Conservation (phyloP, 2,888 invertebrate species). For the Tetanocera ferruginea region DNA sequence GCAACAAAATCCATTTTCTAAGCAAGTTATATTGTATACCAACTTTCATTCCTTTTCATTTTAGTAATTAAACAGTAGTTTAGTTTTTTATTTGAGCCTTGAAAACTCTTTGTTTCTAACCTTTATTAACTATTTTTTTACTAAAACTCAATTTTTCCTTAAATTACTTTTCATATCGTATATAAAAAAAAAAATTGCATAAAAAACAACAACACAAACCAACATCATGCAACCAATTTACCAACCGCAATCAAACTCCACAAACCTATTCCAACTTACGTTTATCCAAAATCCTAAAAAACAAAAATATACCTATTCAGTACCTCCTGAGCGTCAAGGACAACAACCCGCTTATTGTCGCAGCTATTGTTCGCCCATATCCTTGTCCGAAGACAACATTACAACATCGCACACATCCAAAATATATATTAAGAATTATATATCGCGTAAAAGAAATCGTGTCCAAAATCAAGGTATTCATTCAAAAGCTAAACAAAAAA, state of each 20-base stretch:
- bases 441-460: constrained; percentile 69
- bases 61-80: neutral
- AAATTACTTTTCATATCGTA: constrained; percentile 3
- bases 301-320: constrained; percentile 53
- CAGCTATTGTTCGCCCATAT: constrained; percentile 68
- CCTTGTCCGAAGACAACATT: constrained; percentile 63
- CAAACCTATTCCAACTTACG: constrained; percentile 3
- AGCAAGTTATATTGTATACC: constrained; percentile 12
- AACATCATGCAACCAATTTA: constrained; percentile 36
- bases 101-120: too few relatives aligned
- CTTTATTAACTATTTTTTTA: constrained; percentile 10
- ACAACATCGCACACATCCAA: constrained; percentile 64
- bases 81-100: neutral
- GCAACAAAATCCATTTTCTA: constrained; percentile 28
- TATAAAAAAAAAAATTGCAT: neutral
- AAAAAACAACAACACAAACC: constrained; percentile 30
- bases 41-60: constrained; percentile 29
- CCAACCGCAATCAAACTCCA: constrained; percentile 37
- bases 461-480: constrained; percentile 70
- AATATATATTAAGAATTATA: constrained; percentile 67
- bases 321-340: constrained; percentile 65
- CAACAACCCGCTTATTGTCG: constrained; percentile 69
- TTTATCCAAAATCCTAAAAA: constrained; percentile 16
- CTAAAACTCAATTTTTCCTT: neutral
- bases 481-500: constrained; percentile 37